These are phyloP conservation scores for Gnathonemus longibarbis DNA, from an alignment of 2,113 vertebrate genomes.

Conservation along the genomic window DNA sequence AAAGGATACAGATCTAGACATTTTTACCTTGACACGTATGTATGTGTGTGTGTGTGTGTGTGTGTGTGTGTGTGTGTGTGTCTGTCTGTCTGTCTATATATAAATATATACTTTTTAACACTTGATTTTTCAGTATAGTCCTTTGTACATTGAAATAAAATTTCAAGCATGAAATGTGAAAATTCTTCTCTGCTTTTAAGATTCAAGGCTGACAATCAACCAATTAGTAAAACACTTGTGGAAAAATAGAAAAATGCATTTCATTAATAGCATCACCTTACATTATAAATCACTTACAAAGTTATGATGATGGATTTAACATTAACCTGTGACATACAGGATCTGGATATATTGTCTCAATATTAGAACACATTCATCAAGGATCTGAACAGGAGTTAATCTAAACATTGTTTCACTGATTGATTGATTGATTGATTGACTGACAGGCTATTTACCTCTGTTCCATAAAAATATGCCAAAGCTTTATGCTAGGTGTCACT, in stretches of 20 bases:
- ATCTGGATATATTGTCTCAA: background rate
- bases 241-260: background rate
- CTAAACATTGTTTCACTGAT: background rate
- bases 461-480: background rate
- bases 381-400: background rate
- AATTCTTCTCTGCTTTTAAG: background rate
- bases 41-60: too few species aligned
- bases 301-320: background rate
- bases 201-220: background rate
- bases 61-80: too few species aligned
- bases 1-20: background rate
- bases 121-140: background rate
- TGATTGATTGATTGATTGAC: background rate
- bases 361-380: background rate
- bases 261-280: background rate
- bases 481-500: slow-evolving; percentile 25
- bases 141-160: background rate
- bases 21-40: background rate
- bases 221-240: background rate
- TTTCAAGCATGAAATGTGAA: background rate
- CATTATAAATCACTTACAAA: background rate
- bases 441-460: background rate
- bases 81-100: background rate
- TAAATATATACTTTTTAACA: background rate
- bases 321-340: background rate